Percentiles rank a stretch among this genome's conserved stretches.
Conservation (phyloP, 2,797 vertebrate species). For the Schizopygopsis malacanthus region DNA sequence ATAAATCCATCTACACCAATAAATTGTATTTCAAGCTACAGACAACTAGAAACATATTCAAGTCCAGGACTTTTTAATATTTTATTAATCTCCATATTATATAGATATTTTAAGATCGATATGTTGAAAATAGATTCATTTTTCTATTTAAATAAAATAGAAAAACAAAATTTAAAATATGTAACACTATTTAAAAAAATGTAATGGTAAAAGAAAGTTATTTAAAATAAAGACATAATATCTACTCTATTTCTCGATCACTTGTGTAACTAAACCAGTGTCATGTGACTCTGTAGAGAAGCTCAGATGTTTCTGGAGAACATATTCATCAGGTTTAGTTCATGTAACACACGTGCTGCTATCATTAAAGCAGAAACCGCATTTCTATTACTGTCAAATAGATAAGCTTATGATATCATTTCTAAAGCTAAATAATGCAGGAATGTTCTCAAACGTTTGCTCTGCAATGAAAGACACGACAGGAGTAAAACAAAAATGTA, state of each 20-base stretch:
- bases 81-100: neutral
- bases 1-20: neutral
- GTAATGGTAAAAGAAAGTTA: too few species aligned
- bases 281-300: neutral
- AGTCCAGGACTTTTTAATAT: neutral
- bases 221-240: neutral
- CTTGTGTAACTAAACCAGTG: neutral
- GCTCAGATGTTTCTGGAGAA: neutral
- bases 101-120: neutral
- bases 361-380: neutral
- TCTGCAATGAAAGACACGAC: conserved; percentile 59
- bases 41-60: neutral
- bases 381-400: neutral
- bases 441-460: neutral
- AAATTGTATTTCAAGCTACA: neutral
- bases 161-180: too few species aligned
- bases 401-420: neutral
- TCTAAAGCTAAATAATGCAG: neutral
- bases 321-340: neutral
- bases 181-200: too few species aligned
- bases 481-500: conserved; percentile 64
- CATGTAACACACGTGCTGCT: neutral
- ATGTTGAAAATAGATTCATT: too few species aligned
- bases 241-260: neutral
- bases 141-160: too few species aligned